A percentile compares a stretch with the other conserved stretches of the same genome.
Evolutionary conservation across 2,888 invertebrate genomes (phyloP).

Genomic region (Hetaerina titia): DNA sequence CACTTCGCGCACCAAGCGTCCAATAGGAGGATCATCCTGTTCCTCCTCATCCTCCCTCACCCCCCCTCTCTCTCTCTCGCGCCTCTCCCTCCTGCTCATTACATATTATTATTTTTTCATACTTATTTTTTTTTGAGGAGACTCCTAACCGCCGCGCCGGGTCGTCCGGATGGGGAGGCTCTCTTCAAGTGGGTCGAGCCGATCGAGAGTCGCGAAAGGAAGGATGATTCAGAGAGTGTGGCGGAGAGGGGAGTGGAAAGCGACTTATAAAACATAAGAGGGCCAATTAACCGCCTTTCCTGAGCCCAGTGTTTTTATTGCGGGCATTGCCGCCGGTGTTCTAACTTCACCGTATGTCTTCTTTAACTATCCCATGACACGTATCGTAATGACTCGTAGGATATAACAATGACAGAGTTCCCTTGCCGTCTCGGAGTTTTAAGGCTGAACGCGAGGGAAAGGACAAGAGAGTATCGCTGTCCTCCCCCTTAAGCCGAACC

Average conservation of each 20-base stretch:
- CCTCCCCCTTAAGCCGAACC: no score
- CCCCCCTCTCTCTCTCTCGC: background rate
- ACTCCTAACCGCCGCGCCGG: background rate
- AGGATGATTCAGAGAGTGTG: background rate
- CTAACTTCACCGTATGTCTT: background rate
- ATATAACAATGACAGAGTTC: no score
- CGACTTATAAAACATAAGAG: background rate
- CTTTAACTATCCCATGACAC: background rate
- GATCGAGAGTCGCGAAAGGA: background rate
- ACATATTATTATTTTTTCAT: background rate
- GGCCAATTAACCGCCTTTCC: slow-evolving; percentile 32
- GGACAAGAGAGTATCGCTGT: no score
- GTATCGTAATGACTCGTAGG: background rate
- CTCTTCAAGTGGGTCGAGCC: slow-evolving; percentile 13
- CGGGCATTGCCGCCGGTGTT: background rate
- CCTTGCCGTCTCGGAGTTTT: background rate
- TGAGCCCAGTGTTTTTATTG: background rate
- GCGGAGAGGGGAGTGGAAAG: background rate
- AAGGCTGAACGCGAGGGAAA: background rate
- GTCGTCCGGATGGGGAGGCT: background rate
- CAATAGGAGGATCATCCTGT: background rate
- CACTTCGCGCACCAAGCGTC: background rate
- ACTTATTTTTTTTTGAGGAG: background rate
- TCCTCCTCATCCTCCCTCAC: no score
- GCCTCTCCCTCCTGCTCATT: background rate